Percentiles rank a stretch among this genome's conserved stretches.
Evolutionary conservation across 1,140 invertebrate species (phyloP).

Genomic region (Mamestra configurata): DNA sequence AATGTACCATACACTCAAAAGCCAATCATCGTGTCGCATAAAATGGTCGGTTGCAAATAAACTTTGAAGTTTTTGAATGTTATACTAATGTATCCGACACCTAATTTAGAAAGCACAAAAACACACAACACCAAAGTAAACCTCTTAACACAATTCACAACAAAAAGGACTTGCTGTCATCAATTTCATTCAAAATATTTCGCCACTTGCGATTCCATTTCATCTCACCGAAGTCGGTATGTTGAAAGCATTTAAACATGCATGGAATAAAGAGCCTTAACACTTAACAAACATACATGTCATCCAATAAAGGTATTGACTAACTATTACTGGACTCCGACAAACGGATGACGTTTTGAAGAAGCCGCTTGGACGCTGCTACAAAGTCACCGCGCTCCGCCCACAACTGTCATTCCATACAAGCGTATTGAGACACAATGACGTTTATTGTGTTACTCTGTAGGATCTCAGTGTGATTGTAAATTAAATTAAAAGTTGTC

Average conservation of each 20-base stretch:
- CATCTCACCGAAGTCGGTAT: slow-evolving; percentile 44
- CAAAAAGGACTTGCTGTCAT: slow-evolving; percentile 28
- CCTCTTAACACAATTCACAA: slow-evolving; percentile 1
- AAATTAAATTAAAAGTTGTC: slow-evolving; percentile 53
- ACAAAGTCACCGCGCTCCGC: slow-evolving; percentile 53
- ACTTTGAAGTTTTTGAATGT: neutral
- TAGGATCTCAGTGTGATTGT: slow-evolving; percentile 13
- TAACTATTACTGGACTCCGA: slow-evolving; percentile 30
- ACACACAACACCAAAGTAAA: neutral
- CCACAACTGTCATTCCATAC: slow-evolving; percentile 30
- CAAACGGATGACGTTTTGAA: slow-evolving; percentile 23
- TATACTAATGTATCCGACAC: neutral
- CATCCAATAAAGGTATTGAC: slow-evolving; percentile 43
- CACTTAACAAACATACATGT: slow-evolving; percentile 43
- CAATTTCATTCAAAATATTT: slow-evolving; percentile 42
- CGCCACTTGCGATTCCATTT: slow-evolving; percentile 32
- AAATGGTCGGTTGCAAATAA: neutral
- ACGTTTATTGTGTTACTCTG: slow-evolving; percentile 35
- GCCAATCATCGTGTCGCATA: neutral
- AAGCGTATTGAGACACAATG: slow-evolving; percentile 33
- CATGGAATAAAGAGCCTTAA: slow-evolving; percentile 36
- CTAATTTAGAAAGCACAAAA: neutral
- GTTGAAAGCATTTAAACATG: slow-evolving; percentile 48
- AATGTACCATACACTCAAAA: too few species aligned
- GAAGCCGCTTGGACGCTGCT: slow-evolving; percentile 16